A percentile compares a stretch with the other conserved stretches of the same genome.
These are phyloP conservation scores for Polydrusus tereticollis DNA, from an alignment of 2,888 invertebrate species.

Conservation along the genomic window DNA sequence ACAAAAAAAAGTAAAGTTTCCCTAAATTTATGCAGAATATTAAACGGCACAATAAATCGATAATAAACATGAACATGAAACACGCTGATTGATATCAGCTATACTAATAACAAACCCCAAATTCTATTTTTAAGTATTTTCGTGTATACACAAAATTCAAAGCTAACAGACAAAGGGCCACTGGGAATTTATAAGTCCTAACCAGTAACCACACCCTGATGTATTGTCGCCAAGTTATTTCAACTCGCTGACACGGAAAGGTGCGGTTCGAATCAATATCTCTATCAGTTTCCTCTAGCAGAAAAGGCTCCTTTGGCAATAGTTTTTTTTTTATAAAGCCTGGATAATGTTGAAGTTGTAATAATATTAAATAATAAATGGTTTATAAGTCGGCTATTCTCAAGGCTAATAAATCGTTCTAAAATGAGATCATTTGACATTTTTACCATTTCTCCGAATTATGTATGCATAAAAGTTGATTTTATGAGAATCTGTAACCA, in stretches of 20 bases:
- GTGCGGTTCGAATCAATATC: slow-evolving; percentile 29
- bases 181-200: slow-evolving; percentile 9
- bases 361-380: no score
- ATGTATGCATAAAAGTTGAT: background rate
- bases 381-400: background rate
- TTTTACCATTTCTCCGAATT: background rate
- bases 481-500: slow-evolving; percentile 3
- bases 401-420: background rate
- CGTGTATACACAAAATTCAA: background rate
- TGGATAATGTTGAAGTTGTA: no score
- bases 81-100: slow-evolving; percentile 1
- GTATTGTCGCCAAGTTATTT: slow-evolving; percentile 18
- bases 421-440: slow-evolving; percentile 1
- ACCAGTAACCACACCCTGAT: slow-evolving; percentile 31
- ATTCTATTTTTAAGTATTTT: slow-evolving; percentile 19
- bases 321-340: no score
- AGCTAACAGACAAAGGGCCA: background rate
- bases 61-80: background rate
- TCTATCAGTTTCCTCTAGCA: slow-evolving; percentile 21
- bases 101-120: background rate
- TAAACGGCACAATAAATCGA: slow-evolving; percentile 8
- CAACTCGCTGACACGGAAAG: background rate
- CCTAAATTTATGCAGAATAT: slow-evolving; percentile 12
- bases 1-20: slow-evolving; percentile 1
- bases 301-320: background rate